phyloP scores from a whole-genome alignment of 2,797 vertebrate species.

The Hydrolagus colliei region DNA sequence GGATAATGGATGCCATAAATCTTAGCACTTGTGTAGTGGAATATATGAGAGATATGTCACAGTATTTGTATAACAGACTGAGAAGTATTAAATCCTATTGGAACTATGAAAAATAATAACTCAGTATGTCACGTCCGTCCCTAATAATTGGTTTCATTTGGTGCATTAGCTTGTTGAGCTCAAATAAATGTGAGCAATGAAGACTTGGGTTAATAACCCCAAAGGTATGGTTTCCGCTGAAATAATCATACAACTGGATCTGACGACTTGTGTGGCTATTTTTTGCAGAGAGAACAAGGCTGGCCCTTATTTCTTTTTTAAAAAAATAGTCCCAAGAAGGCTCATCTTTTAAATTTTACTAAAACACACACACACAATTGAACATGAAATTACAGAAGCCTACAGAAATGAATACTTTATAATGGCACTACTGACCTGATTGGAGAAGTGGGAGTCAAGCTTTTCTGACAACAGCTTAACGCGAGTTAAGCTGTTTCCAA shows the following conservation, averaged over 20 bases:
- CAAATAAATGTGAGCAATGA: background rate
- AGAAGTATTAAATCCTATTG: background rate
- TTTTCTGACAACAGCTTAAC: background rate
- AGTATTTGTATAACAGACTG: background rate
- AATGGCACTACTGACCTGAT: background rate
- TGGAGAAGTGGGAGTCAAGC: background rate
- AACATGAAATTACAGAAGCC: background rate
- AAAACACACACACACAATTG: background rate
- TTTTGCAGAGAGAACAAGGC: background rate
- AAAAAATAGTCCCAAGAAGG: background rate
- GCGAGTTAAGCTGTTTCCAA: conserved; percentile 8
- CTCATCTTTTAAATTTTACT: background rate
- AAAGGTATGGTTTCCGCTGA: background rate
- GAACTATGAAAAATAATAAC: background rate
- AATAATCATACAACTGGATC: background rate
- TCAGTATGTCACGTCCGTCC: too few species aligned
- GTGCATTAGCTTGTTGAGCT: too few species aligned
- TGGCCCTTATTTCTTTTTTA: background rate
- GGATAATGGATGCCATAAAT: background rate
- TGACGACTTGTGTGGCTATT: background rate
- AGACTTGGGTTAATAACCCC: background rate
- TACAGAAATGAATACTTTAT: background rate
- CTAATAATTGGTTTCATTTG: too few species aligned
- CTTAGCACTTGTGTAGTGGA: background rate
- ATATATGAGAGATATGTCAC: background rate